Evolutionary conservation across 2,797 vertebrate species (phyloP), one percentile per base, ranked within the genome.

Genomic region (Sphenodon punctatus): DNA sequence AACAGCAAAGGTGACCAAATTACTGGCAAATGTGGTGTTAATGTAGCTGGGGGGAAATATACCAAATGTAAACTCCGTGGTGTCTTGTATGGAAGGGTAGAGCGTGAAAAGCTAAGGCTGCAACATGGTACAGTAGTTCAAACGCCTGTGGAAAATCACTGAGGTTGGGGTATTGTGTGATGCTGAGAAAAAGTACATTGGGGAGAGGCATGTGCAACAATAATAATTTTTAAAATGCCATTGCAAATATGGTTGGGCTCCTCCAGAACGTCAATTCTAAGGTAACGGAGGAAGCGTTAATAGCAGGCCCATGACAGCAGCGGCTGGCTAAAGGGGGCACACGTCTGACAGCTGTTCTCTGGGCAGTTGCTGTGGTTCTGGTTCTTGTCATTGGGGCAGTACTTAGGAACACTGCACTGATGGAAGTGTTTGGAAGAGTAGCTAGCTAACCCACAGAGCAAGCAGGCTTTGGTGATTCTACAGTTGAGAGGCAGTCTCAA

Each of bases 191-290:
- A 48, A 48, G 25, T 88, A 84, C 45, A 87, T 82, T 27, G 2
- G 11, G 53, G n/a, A 34, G 82, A 27, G 86, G 87, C 3, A 4
- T 58, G 2, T 92, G 89, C 72, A 91, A 88, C 46, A 77, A 42
- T 3, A 70, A 10, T 8, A 78, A 1, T n/a, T n/a, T n/a, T n/a
- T n/a, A 14, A 58, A 84, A 45, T 92, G 87, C 23, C 87, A 90
- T 58, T 88, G 88, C 27, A 1, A 10, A 20, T 80, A 84, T 12
- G 88, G 83, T 15, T 90, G 91, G 86, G 38, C 53, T 2, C 86
- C 84, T 5, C 89, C 87, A 0, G 67, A 81, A 45, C 91, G 88
- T 9, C 78, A 84, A 65, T 51, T 67, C 3, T 5, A 2, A 0
- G 86, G 78, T 2, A 68, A 8, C 7, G 80, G 84, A 10, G 74